These are phyloP conservation scores for Liopterus haemorrhoidalis DNA, from an alignment of 2,888 invertebrate genomes.

Conservation along the genomic window DNA sequence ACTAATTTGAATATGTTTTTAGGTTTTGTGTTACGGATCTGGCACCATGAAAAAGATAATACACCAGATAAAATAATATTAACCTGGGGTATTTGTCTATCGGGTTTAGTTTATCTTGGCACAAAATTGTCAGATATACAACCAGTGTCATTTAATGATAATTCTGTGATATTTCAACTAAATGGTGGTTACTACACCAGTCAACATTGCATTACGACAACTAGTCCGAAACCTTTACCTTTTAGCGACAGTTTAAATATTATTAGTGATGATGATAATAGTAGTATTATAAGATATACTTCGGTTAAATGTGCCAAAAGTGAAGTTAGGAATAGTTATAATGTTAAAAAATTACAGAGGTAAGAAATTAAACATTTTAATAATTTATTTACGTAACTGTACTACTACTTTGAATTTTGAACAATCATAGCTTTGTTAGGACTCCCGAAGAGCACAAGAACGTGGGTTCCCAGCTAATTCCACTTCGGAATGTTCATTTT, in stretches of 20 bases:
- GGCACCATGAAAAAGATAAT: slow-evolving; percentile 40
- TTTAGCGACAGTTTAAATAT: slow-evolving; percentile 41
- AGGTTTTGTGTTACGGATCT: slow-evolving; percentile 49
- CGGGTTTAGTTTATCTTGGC: slow-evolving; percentile 72
- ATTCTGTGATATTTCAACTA: slow-evolving; percentile 79
- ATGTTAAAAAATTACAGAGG: slow-evolving; percentile 62
- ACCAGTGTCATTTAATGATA: slow-evolving; percentile 59
- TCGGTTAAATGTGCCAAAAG: slow-evolving; percentile 51
- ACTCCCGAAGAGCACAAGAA: too few relatives aligned
- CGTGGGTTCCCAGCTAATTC: too few relatives aligned
- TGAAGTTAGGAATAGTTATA: slow-evolving; percentile 68
- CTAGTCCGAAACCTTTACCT: slow-evolving; percentile 37
- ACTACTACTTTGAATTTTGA: too few relatives aligned
- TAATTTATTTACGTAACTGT: too few relatives aligned
- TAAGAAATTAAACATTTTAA: too few relatives aligned
- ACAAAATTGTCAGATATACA: slow-evolving; percentile 61
- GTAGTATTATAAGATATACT: slow-evolving; percentile 41
- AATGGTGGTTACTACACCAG: slow-evolving; percentile 79
- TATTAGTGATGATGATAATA: slow-evolving; percentile 35
- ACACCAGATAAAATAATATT: slow-evolving; percentile 58
- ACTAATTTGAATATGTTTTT: slow-evolving; percentile 21
- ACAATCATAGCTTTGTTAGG: too few relatives aligned
- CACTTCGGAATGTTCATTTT: too few relatives aligned
- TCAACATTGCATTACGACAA: slow-evolving; percentile 44
- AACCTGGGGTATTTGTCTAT: slow-evolving; percentile 81